phyloP scores from a whole-genome alignment of 2,113 vertebrate genomes.

The Brachyhypopomus occidentalis region DNA sequence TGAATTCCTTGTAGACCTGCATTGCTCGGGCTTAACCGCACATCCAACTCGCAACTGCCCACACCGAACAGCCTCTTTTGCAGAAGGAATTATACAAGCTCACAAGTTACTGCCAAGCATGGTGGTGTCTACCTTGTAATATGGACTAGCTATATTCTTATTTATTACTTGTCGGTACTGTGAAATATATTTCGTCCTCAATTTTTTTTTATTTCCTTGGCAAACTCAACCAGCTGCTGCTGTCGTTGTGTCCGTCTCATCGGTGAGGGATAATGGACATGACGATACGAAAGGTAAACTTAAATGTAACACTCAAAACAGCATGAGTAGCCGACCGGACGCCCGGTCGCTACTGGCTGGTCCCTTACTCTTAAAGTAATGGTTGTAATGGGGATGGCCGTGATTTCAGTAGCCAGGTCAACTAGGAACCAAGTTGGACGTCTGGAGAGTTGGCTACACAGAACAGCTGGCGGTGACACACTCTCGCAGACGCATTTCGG shows the following conservation, averaged over 20 bases:
- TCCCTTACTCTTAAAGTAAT: too few relatives aligned
- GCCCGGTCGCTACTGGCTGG: too few relatives aligned
- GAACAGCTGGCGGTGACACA: slow-evolving; percentile 24
- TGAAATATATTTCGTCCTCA: neutral
- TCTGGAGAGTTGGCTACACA: neutral
- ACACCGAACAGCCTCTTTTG: slow-evolving; percentile 3
- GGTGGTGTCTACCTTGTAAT: neutral
- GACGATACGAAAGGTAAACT: slow-evolving; percentile 51
- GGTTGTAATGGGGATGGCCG: too few relatives aligned
- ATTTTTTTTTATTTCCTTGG: slow-evolving; percentile 3
- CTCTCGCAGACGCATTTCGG: neutral
- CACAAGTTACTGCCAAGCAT: neutral
- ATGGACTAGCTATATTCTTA: neutral
- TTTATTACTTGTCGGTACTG: neutral
- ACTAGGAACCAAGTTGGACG: neutral
- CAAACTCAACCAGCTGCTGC: slow-evolving; percentile 15
- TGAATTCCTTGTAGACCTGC: neutral
- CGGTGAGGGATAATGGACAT: slow-evolving; percentile 30
- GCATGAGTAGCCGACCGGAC: neutral
- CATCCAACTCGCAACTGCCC: neutral
- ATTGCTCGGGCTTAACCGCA: neutral
- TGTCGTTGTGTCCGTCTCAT: slow-evolving; percentile 10
- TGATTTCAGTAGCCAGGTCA: neutral
- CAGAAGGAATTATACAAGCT: neutral
- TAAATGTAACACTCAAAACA: neutral